Conservation (phyloP, 1,140 invertebrate species). For the Penaeus indicus region DNA sequence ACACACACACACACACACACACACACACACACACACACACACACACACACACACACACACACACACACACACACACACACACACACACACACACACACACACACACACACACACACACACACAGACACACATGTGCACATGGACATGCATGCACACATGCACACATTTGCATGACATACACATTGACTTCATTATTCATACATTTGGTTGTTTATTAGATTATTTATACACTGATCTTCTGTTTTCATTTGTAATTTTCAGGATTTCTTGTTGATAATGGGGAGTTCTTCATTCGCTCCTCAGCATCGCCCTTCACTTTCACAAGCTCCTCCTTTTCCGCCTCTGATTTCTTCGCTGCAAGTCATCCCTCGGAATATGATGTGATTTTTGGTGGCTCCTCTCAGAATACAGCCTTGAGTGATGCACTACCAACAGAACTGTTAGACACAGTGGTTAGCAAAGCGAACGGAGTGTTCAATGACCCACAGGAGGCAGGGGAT, state of each 20-base stretch:
- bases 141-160: no score
- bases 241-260: not conserved
- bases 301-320: slow-evolving; percentile 53
- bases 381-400: slow-evolving; percentile 23
- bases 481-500: not conserved
- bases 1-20: no score
- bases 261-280: slow-evolving; percentile 59
- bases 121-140: no score
- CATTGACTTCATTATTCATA: no score
- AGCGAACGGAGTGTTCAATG: not conserved
- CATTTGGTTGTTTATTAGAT: no score
- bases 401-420: not conserved
- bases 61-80: no score
- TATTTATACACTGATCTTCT: no score
- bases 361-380: slow-evolving; percentile 26
- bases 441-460: not conserved
- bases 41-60: no score
- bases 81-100: no score
- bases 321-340: slow-evolving; percentile 54
- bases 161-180: no score
- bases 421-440: not conserved
- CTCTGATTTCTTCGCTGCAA: slow-evolving; percentile 46
- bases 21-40: no score
- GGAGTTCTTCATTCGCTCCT: slow-evolving; percentile 56
- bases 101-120: no score